Evolutionary conservation across 2,888 invertebrate genomes (phyloP), one percentile per base, ranked within the genome.

Genomic region (Xanthia togata): DNA sequence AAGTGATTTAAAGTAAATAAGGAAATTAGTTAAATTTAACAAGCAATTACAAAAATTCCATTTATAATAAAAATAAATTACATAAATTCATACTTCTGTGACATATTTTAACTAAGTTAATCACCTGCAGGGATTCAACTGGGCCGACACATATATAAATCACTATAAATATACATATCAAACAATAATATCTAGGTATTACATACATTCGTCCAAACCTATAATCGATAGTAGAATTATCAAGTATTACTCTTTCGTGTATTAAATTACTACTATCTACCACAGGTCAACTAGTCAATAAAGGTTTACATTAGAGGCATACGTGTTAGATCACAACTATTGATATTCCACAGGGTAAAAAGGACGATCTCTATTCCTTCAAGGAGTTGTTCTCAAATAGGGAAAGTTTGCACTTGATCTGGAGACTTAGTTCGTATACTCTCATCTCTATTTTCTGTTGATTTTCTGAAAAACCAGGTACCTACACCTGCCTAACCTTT

Each of bases 241-340:
- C 80, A 79, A 60, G 47, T 67, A 67, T 62, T 81, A 78, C 74
- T 79, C 77, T 82, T 84, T 74, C 59, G 68, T 81, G 26, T 79
- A 75, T 85, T 89, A 83, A 86, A 89, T 89, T 83, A 84, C 71
- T 44, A 68, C 65, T 70, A 85, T 84, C 80, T 76, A 83, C 75
- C 57, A 65, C 79, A 81, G 88, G 83, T 81, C 79, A 70, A 65
- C 79, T 44, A 35, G 23, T 79, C 83, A 72, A 83, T 69, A 69
- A 68, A 71, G 11, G 26, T 50, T 50, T 50, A 47, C 78, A 26
- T 35, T 53, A 57, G 20, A 65, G 31, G 8, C 0, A 44, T 20
- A 64, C 8, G 11, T 38, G 35, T 14, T 47, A 14, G 9, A 9
- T 5, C 5, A 9, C 17, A 67, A 47, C n/a, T 55, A n/a, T 55